Evolutionary conservation across 2,888 invertebrate species (phyloP).

Genomic region (Heteropelma amictum): DNA sequence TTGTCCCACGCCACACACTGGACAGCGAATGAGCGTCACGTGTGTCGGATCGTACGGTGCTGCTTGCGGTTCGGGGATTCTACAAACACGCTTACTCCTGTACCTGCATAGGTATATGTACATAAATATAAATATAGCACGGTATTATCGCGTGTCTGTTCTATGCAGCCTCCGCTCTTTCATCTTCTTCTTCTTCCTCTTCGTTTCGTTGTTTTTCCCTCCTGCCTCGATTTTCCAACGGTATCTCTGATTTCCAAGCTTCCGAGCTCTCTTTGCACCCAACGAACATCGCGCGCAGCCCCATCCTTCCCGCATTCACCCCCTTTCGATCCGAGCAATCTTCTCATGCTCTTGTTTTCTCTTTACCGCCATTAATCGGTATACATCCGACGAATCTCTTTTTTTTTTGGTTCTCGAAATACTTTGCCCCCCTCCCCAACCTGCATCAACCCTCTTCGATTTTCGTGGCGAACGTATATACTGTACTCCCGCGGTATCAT

Average conservation of each 20-base stretch:
- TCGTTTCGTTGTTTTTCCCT: conserved; percentile 21
- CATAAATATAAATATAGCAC: too few relatives aligned
- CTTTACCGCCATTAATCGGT: too few relatives aligned
- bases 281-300: too few relatives aligned
- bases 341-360: too few relatives aligned
- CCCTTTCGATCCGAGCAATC: too few relatives aligned
- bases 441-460: conserved; percentile 7
- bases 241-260: conserved; percentile 4
- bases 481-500: conserved; percentile 21
- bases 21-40: conserved; percentile 69
- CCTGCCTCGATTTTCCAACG: conserved; percentile 45
- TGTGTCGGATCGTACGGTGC: conserved; percentile 73
- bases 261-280: too few relatives aligned
- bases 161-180: conserved; percentile 44
- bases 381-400: too few relatives aligned
- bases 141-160: conserved; percentile 64
- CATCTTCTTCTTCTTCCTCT: conserved; percentile 27
- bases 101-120: conserved; percentile 32
- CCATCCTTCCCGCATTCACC: too few relatives aligned
- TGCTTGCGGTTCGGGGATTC: conserved; percentile 73
- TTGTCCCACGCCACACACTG: conserved; percentile 70
- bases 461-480: conserved; percentile 23
- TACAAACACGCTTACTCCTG: conserved; percentile 64
- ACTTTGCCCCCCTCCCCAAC: too few relatives aligned
- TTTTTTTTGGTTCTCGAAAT: too few relatives aligned